A percentile compares a stretch with the other conserved stretches of the same genome.
Conservation (phyloP, 2,113 vertebrate genomes). For the Bufo bufo region DNA sequence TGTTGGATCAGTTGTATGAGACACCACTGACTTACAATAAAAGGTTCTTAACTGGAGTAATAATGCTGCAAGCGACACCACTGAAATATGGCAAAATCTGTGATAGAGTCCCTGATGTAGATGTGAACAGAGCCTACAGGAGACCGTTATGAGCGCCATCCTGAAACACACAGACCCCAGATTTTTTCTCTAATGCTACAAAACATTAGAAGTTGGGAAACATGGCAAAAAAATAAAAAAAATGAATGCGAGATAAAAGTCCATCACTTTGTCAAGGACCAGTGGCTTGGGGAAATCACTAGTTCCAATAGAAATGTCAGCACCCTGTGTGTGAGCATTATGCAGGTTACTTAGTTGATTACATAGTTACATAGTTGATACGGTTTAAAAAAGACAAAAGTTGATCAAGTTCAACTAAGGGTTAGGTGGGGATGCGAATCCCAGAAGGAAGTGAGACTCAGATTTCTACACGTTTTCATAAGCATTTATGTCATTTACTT, state of each 20-base stretch:
- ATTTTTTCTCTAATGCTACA: background rate
- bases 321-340: too few species aligned
- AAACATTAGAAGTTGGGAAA: background rate
- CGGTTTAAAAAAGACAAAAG: too few species aligned
- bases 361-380: too few species aligned
- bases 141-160: conserved; percentile 6
- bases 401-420: too few species aligned
- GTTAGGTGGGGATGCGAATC: too few species aligned
- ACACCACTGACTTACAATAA: background rate
- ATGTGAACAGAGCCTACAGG: background rate
- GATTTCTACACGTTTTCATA: too few species aligned
- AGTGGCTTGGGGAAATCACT: background rate
- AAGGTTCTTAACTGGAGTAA: too few species aligned
- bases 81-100: background rate
- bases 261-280: background rate
- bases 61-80: too few species aligned
- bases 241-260: background rate
- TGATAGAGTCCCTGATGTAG: background rate
- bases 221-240: background rate
- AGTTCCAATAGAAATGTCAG: background rate
- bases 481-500: too few species aligned
- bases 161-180: conserved; percentile 36
- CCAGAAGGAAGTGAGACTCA: too few species aligned
- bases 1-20: too few species aligned
- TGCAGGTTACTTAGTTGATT: too few species aligned